Evolutionary conservation across 2,888 invertebrate genomes (phyloP), one percentile per base, ranked within the genome.

Genomic region (Meiosimyza decipiens): DNA sequence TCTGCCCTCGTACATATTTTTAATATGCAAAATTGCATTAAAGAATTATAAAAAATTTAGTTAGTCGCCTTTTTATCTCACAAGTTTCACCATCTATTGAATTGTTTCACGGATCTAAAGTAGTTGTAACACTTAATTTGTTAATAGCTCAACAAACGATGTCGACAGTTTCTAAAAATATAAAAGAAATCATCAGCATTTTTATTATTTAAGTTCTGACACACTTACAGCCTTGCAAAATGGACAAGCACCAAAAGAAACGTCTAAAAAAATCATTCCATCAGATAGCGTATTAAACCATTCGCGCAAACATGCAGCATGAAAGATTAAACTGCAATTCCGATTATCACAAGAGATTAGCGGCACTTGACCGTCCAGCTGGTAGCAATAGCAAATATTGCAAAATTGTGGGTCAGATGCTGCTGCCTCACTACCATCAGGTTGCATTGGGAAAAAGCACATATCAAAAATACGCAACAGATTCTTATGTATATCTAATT

Each of bases 401-500:
- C 87, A 87, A 59, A 77, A 80, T 47, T 79, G 79, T 5, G 79
- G 75, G 1, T 77, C 3, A 72, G 65, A 0, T 75, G 71, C 28
- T 57, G 40, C 13, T 6, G 73, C 75, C 4, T 60, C 47, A 57
- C 33, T 9, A 40, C 40, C 62, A 13, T 50, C 64, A 7, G 77
- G 72, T 1, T 80, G 79, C 84, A 85, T 85, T 7, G 87, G 87
- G 73, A 87, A 87, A 73, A 82, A 86, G 62, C 86, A 84, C 60
- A 87, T 75, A 74, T 86, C 85, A 55, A 87, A 87, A 5, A 86
- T 86, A 22, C 84, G 82, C 63, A 87, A 73, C n/a, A 87, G 79
- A 77, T 87, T 87, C 72, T 83, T 82, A 74, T 87, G 84, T 50
- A 86, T 82, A 76, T 86, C 84, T 64, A 86, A 71, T 18, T 86